phyloP scores from a whole-genome alignment of 2,113 vertebrate genomes.

The Siniperca chuatsi region DNA sequence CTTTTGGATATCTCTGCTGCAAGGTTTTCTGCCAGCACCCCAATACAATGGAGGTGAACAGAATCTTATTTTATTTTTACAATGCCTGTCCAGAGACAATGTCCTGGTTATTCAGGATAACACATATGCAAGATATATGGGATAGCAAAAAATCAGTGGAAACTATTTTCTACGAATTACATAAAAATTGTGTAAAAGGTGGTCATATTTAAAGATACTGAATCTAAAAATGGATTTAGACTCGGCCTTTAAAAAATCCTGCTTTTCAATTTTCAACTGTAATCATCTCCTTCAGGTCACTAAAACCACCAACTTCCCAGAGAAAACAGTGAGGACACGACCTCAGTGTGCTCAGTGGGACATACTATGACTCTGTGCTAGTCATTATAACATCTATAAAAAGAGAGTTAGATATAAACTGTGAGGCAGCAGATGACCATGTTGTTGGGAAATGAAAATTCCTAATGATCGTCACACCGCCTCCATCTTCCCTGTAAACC shows the following conservation, averaged over 20 bases:
- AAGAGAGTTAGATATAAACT: constrained; percentile 5
- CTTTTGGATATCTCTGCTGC: background rate
- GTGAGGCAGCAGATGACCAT: background rate
- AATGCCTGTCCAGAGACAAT: background rate
- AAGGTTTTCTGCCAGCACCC: background rate
- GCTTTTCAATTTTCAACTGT: background rate
- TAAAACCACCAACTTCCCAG: background rate
- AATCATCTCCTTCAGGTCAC: background rate
- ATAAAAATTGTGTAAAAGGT: background rate
- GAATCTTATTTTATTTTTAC: too few species aligned
- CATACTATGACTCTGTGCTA: background rate
- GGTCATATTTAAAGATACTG: background rate
- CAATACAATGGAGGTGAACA: background rate
- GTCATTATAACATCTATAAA: constrained; percentile 14
- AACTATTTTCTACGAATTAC: too few species aligned
- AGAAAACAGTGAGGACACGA: background rate
- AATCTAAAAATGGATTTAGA: background rate
- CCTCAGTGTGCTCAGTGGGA: background rate
- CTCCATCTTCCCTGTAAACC: background rate
- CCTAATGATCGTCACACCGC: background rate
- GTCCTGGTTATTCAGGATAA: background rate
- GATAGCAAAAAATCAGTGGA: background rate
- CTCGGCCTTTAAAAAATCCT: background rate
- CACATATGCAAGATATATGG: background rate
- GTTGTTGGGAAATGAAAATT: constrained; percentile 14